Evolutionary conservation across 2,113 vertebrate genomes (phyloP).

Genomic region (Heterotilapia buettikoferi): DNA sequence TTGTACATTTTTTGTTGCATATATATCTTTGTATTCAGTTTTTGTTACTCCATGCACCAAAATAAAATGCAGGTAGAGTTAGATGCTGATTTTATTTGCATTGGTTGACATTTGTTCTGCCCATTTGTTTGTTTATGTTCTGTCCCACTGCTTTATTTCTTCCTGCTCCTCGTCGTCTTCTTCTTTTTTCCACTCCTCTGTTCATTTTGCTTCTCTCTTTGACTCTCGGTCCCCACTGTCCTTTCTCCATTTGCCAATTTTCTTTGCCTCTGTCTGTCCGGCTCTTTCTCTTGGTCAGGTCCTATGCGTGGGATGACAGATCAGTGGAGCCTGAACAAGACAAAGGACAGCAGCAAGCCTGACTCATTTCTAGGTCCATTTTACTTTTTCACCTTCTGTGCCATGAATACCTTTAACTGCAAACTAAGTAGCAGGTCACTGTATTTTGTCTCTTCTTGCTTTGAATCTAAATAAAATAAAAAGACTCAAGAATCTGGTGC

Average conservation of each 20-base stretch:
- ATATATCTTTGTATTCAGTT: background rate
- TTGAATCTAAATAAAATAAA: background rate
- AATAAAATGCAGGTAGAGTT: background rate
- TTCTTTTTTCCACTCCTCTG: background rate
- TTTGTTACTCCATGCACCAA: background rate
- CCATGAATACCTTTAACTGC: background rate
- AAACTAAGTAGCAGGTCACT: background rate
- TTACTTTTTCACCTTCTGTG: background rate
- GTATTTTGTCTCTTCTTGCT: background rate
- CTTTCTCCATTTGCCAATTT: background rate
- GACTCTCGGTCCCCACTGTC: background rate
- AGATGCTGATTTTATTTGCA: background rate
- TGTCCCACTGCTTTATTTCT: background rate
- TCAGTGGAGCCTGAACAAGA: slow-evolving; percentile 53
- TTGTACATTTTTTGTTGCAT: background rate
- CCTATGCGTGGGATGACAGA: slow-evolving; percentile 47
- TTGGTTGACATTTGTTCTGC: background rate
- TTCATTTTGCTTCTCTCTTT: background rate
- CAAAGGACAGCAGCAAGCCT: slow-evolving; percentile 55
- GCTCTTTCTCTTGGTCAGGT: slow-evolving; percentile 25
- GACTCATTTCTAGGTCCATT: slow-evolving; percentile 57
- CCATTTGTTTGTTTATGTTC: background rate
- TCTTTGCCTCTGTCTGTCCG: background rate
- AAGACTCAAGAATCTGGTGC: background rate
- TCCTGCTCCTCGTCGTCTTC: background rate